Evolutionary conservation across 2,888 invertebrate species (phyloP).

Genomic region (Cabera pusaria): DNA sequence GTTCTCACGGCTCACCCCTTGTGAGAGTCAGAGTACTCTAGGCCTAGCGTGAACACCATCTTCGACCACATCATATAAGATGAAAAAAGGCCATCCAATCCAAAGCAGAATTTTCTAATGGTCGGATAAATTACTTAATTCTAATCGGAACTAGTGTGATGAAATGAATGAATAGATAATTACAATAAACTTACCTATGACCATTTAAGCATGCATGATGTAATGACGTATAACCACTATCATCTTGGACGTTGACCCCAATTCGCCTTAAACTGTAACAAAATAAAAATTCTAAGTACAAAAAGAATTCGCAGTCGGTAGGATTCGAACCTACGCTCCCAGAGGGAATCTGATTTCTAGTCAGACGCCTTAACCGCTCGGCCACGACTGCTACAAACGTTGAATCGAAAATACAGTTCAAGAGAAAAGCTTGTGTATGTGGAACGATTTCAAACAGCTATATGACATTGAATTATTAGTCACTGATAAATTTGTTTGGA

Average conservation of each 20-base stretch:
- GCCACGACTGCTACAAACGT: conserved; percentile 87
- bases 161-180: too few species aligned
- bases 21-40: too few species aligned
- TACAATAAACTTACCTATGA: conserved; percentile 90
- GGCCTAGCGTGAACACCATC: too few species aligned
- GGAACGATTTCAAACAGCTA: too few species aligned
- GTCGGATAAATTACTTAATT: too few species aligned
- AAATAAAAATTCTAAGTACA: conserved; percentile 36
- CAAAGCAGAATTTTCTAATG: too few species aligned
- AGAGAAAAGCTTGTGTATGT: neutral
- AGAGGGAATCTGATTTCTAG: conserved; percentile 95
- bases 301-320: conserved; percentile 88
- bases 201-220: conserved; percentile 97
- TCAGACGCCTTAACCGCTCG: conserved; percentile 95
- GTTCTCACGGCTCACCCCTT: too few species aligned
- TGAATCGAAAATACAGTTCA: conserved; percentile 33
- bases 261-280: conserved; percentile 91
- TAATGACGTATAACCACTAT: conserved; percentile 95
- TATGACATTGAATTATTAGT: too few species aligned
- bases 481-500: too few species aligned
- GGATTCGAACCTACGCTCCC: conserved; percentile 96
- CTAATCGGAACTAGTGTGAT: too few species aligned
- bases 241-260: conserved; percentile 96
- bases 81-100: too few species aligned
- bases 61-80: too few species aligned